phyloP scores from a whole-genome alignment of 2,113 vertebrate species.

The Podarcis raffonei region DNA sequence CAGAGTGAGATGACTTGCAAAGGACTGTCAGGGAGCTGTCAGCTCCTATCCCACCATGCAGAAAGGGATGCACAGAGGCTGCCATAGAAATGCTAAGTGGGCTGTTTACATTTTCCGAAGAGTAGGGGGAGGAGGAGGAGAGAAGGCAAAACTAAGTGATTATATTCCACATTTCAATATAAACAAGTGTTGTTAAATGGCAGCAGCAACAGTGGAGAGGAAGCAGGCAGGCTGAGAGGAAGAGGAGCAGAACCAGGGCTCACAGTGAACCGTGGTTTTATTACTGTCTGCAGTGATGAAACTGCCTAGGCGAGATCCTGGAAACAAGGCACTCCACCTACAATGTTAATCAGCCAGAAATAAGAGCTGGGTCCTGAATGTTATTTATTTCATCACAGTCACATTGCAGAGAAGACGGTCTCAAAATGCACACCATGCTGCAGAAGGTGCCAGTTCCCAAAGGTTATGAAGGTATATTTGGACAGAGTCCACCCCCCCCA shows the following conservation, averaged over 20 bases:
- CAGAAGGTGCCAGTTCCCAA: background rate
- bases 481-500: too few relatives aligned
- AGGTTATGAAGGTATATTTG: background rate
- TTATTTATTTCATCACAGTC: background rate
- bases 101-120: constrained; percentile 15
- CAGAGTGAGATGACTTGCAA: background rate
- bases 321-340: background rate
- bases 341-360: background rate
- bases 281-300: background rate
- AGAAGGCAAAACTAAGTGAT: constrained; percentile 7
- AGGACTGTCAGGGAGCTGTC: constrained; percentile 9
- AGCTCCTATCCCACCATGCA: background rate
- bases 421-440: accelerated
- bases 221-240: background rate
- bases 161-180: constrained; percentile 40
- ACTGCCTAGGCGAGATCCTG: background rate
- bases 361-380: background rate
- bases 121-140: constrained; percentile 1
- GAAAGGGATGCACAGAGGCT: constrained; percentile 12
- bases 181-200: constrained; percentile 34
- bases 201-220: background rate
- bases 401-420: background rate
- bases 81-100: background rate
- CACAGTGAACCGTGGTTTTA: background rate
- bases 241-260: background rate